phyloP scores from a whole-genome alignment of 2,888 invertebrate genomes.

The Drosophila birchii region DNA sequence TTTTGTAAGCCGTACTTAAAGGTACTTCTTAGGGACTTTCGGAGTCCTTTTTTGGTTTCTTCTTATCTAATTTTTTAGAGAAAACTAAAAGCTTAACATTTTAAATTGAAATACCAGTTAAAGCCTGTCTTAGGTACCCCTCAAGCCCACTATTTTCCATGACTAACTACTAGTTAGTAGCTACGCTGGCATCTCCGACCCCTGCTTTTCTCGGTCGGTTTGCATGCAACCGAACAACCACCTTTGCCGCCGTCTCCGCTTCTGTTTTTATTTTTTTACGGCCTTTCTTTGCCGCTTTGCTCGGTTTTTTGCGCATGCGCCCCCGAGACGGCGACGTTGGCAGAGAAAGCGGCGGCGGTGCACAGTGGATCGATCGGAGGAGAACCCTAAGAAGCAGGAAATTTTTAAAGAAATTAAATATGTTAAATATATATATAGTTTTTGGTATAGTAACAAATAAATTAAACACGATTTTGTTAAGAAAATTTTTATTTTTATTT shows the following conservation, averaged over 20 bases:
- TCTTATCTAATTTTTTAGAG: no score
- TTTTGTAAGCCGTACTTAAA: no score
- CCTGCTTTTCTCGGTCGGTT: conserved; percentile 11
- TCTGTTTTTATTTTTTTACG: conserved; percentile 19
- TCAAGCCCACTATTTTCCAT: not conserved
- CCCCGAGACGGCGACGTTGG: conserved; percentile 18
- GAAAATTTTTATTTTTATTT: no score
- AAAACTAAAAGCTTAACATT: not conserved
- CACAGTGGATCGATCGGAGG: not conserved
- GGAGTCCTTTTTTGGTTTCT: not conserved
- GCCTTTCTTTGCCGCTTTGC: conserved; percentile 36
- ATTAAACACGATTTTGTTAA: no score
- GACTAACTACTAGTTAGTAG: conserved; percentile 1
- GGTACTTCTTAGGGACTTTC: no score
- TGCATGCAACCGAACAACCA: conserved; percentile 30
- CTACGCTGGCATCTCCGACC: conserved; percentile 4
- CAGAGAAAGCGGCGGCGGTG: conserved; percentile 5
- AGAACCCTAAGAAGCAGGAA: not conserved
- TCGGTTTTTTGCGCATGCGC: conserved; percentile 65
- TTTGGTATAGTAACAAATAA: no score
- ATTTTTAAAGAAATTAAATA: no score
- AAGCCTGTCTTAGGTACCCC: not conserved
- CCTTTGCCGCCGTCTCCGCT: conserved; percentile 19
- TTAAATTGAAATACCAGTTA: not conserved
- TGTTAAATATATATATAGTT: no score